phyloP scores from a whole-genome alignment of 2,113 vertebrate species.

The Carlito syrichta region DNA sequence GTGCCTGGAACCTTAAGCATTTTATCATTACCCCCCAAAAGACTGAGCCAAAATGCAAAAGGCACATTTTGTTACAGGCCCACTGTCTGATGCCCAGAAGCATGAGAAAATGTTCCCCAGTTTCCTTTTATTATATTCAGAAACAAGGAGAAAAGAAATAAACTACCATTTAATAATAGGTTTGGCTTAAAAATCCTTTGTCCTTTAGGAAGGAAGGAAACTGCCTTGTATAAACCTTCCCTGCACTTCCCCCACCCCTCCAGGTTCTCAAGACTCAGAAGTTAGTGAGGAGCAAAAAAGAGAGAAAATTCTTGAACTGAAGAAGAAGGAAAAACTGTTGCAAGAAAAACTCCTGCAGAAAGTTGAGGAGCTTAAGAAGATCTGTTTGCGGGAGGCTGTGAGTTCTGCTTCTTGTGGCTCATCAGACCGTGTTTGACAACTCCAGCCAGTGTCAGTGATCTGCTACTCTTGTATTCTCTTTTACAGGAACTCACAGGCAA shows the following conservation, averaged over 20 bases:
- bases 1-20: background rate
- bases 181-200: slow-evolving; percentile 11
- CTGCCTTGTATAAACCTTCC: background rate
- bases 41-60: background rate
- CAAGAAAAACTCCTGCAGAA: slow-evolving; percentile 91
- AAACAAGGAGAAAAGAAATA: slow-evolving; percentile 58
- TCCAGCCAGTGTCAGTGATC: background rate
- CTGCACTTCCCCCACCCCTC: background rate
- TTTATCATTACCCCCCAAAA: slow-evolving; percentile 21
- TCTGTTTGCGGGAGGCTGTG: slow-evolving; percentile 96
- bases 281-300: slow-evolving; percentile 94
- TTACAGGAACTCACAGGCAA: slow-evolving; percentile 93
- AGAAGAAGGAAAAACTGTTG: slow-evolving; percentile 91
- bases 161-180: slow-evolving; percentile 14
- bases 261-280: slow-evolving; percentile 95
- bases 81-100: slow-evolving; percentile 23
- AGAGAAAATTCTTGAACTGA: slow-evolving; percentile 93
- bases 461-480: slow-evolving; percentile 15
- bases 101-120: slow-evolving; percentile 45
- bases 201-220: slow-evolving; percentile 46
- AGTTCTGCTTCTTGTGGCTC: slow-evolving; percentile 57
- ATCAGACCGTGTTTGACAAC: rapidly evolving
- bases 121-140: slow-evolving; percentile 71
- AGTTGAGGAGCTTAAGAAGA: slow-evolving; percentile 93
- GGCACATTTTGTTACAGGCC: slow-evolving; percentile 34